Evolutionary conservation across 2,113 vertebrate genomes (phyloP).

Genomic region (Orycteropus afer): DNA sequence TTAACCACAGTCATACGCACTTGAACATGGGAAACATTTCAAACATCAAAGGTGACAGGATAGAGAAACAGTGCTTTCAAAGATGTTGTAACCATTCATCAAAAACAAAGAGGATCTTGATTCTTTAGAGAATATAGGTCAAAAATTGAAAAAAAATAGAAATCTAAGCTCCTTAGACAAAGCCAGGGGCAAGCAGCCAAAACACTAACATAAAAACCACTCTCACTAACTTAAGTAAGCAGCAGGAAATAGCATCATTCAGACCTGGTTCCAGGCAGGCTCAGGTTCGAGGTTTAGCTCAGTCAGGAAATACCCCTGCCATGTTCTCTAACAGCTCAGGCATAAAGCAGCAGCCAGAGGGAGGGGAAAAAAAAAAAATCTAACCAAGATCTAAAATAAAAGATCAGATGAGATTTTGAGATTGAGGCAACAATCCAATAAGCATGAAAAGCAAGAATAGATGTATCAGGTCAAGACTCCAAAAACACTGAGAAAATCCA

Average conservation of each 20-base stretch:
- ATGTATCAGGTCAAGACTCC: not conserved
- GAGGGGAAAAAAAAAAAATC: not conserved
- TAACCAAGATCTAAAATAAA: not conserved
- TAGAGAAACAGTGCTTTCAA: not conserved
- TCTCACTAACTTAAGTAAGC: slow-evolving; percentile 54
- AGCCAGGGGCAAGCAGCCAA: slow-evolving; percentile 47
- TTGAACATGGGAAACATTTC: slow-evolving; percentile 15
- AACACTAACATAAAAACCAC: slow-evolving; percentile 41
- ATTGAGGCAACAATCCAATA: not conserved
- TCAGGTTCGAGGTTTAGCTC: not conserved
- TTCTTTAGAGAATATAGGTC: slow-evolving; percentile 49
- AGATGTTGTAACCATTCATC: slow-evolving; percentile 29
- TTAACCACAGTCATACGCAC: not conserved
- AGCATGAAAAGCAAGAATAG: not conserved
- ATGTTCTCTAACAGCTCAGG: not conserved
- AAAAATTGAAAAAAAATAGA: slow-evolving; percentile 64
- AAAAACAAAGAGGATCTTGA: slow-evolving; percentile 52
- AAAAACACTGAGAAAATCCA: not conserved
- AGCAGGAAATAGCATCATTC: slow-evolving; percentile 55
- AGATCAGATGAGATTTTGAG: not conserved
- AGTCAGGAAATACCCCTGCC: slow-evolving; percentile 34
- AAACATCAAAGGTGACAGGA: not conserved
- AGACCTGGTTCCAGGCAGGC: slow-evolving; percentile 29
- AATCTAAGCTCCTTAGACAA: slow-evolving; percentile 33
- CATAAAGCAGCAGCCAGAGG: not conserved